Evolutionary conservation across 2,113 vertebrate genomes (phyloP), one percentile per base, ranked within the genome.

Genomic region (Crotalus tigris): DNA sequence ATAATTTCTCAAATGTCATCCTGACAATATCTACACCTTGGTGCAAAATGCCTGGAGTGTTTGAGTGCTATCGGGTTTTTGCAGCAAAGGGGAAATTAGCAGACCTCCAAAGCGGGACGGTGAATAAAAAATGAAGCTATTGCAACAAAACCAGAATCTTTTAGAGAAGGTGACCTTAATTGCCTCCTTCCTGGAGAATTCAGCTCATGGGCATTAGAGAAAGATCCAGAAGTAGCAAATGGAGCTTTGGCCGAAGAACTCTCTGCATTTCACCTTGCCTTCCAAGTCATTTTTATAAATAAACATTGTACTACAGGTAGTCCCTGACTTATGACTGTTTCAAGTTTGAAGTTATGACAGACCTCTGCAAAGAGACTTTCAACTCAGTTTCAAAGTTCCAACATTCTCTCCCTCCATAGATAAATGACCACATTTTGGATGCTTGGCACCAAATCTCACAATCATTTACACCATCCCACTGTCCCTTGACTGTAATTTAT

Each of bases 111-210:
- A 86, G 90, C 26, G 11, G 92, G 94, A 54, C 55, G 3, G 57
- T 49, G 53, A 94, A 96, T 96, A 94, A 90, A 93, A 92, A 94
- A 93, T 5, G 17, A 95, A 93, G 55, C 29, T 91, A 0, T 0
- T 90, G 94, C 93, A 94, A 69, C 89, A 64, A 51, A 24, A 92
- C 94, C 93, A 94, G 92, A 44, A 91, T 91, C 64, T 95, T 95
- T 87, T 88, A 91, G 85, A 69, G 93, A 94, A 91, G 93, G 81
- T 95, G 96, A 96, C 95, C 95, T 96, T 96, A 96, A 93, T 92
- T 94, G 94, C 92, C 89, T 96, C 94, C 95, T 90, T 92, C 33
- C 95, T 94, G 39, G 54, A 92, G 64, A 94, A 59, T 93, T 96
- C 58, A 94, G 85, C 93, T 94, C 15, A 15, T 21, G 51, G 87